phyloP scores from a whole-genome alignment of 2,888 invertebrate genomes.

The Synergus japonicus region DNA sequence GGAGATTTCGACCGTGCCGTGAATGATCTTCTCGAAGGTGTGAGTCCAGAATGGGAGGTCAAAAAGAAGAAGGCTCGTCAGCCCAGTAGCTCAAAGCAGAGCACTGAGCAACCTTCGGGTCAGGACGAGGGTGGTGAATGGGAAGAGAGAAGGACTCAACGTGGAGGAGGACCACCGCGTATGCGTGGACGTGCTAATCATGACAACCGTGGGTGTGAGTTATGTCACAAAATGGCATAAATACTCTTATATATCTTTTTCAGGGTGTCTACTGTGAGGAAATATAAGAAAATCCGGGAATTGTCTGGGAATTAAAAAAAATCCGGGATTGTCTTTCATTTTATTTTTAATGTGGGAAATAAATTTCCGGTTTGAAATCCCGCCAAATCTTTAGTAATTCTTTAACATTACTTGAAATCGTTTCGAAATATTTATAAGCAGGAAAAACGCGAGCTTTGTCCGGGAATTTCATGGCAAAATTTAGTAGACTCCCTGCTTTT shows the following conservation, averaged over 20 bases:
- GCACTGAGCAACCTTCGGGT: constrained; percentile 74
- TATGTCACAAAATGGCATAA: constrained; percentile 26
- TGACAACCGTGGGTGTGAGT: constrained; percentile 80
- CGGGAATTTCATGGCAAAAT: too few relatives aligned
- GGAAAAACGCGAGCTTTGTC: too few relatives aligned
- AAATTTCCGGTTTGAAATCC: too few relatives aligned
- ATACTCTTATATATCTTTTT: not conserved
- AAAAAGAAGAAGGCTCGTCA: constrained; percentile 93
- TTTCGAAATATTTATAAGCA: too few relatives aligned
- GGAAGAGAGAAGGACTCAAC: constrained; percentile 76
- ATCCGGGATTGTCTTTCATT: too few relatives aligned
- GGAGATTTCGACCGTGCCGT: constrained; percentile 91
- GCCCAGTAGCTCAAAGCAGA: constrained; percentile 78
- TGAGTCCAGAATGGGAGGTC: constrained; percentile 91
- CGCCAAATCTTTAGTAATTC: too few relatives aligned
- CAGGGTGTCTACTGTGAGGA: too few relatives aligned
- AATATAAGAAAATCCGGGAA: too few relatives aligned
- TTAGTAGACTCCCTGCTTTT: not conserved
- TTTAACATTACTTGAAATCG: too few relatives aligned
- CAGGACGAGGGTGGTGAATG: constrained; percentile 78
- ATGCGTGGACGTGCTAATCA: constrained; percentile 77
- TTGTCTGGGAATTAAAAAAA: too few relatives aligned
- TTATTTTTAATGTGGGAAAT: too few relatives aligned
- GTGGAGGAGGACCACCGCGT: constrained; percentile 76
- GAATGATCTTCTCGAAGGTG: constrained; percentile 88